Base-by-base conservation (phyloP, 2,113 vertebrate genomes). In the Tenrec ecaudatus region DNA sequence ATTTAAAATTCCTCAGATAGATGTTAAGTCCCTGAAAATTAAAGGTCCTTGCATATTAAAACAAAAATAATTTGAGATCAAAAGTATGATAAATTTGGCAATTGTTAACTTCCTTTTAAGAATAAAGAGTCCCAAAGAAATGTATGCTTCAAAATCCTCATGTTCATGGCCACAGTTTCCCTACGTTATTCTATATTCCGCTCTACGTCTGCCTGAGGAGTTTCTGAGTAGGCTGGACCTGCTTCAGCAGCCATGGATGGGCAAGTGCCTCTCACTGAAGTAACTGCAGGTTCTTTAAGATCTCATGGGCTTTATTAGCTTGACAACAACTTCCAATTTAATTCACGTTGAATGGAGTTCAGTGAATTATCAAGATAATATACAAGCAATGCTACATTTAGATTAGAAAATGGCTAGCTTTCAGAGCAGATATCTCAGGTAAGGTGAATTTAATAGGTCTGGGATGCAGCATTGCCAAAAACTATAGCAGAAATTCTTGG, bases 31-130 rank as follows among this genome's bases (percentile, higher is more conserved):
- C 71, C 83, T 2, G 38, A 88, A 82, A 85, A 29, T 88, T 64
- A 94, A 88, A 88, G 58, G 29, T 2, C 75, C 14, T 83, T 86
- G 20, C 33, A 66, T 27, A 19, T 79, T 92, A 85, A 94, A 71
- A 31, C 71, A 22, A 78, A 94, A 95, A 78, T 73, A 88, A 91
- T 22, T 84, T 94, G 8, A 94, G 76, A 3, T 73, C 8, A 53
- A 90, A 91, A 88, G 27, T 64, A 75, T 62, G 19, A 29, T 62
- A 86, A 58, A 16, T 69, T 20, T 90, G 47, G 36, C 19, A 85
- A 53, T 80, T 20, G 33, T 57, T 85, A 66, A 57, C 31, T 88
- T 82, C 17, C 40, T 90, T 25, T 84, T 87, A 33, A 47, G 25
- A 93, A 68, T 82, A 82, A 75, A 15, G 40, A 79, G 14, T 71